Base-by-base conservation (phyloP, 2,888 invertebrate species). In the Ochlodes sylvanus region DNA sequence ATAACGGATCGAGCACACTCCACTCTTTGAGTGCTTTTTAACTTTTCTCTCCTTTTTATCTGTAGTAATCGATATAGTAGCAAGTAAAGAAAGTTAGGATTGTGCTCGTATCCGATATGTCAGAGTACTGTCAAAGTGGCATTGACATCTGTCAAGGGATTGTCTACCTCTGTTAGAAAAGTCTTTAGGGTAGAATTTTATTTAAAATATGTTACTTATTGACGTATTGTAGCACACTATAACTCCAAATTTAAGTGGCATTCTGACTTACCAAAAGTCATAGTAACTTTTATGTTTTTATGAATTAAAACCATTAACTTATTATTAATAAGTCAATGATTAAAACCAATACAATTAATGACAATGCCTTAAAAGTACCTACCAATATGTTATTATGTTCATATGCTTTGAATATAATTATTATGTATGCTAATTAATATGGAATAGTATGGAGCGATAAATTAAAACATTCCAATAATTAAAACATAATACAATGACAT, bases 31-130 rank as follows among this genome's bases (percentile, higher is more conserved):
- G 64, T 17, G 44, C 19, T 47, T 14, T 44, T 64, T 64, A 64
- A 41, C 32, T 44, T n/a, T 19, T 55, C 44, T 47, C 44, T 64
- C 34, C 56, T 34, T 64, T 47, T 64, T 19, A 12, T 64, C 56
- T 21, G 41, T 63, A 42, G 15, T 56, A 52, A 47, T 56, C 34
- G 44, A 64, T 64, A 34, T 44, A 17, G 47, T 32, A 17, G 2
- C n/a, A 14, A 63, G 42, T 63, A 42, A 14, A 14, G 1, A 17
- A 47, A 17, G 7, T 12, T 55, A 54, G n/a, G 41, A 55, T 27
- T 63, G 63, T 41, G 27, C 42, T 55, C 55, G 38, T 41, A n/a
- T 15, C 42, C 42, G 42, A 32, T 42, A 14, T 44, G 14, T 27
- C 55, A 44, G n/a, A 4, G 3, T n/a, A 14, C 27, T 60, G 44